Evolutionary conservation across 2,888 invertebrate genomes (phyloP).

Genomic region (Steinernema carpocapsae): DNA sequence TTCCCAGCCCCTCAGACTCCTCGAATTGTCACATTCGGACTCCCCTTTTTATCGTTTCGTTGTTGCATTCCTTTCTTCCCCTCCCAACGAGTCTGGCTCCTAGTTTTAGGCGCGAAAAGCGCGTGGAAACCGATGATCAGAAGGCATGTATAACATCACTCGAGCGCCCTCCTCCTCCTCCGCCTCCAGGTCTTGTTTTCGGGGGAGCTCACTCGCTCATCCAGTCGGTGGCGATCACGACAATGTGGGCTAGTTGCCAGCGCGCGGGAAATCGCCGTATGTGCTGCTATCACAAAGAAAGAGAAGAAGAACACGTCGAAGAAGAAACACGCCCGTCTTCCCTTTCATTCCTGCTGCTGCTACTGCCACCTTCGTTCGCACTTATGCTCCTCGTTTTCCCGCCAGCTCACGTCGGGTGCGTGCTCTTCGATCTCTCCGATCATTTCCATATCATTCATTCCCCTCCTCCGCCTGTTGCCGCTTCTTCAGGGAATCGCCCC

Average conservation of each 20-base stretch:
- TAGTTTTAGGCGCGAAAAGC: slow-evolving; percentile 5
- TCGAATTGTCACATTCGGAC: neutral
- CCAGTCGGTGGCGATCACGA: neutral
- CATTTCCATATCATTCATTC: neutral
- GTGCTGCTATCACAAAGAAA: neutral
- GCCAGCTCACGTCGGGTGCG: neutral
- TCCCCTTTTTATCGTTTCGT: slow-evolving; percentile 1
- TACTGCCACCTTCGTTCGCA: slow-evolving; percentile 21
- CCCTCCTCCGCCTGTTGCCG: too few species aligned
- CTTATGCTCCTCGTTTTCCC: slow-evolving; percentile 5
- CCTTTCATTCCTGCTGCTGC: neutral
- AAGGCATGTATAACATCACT: neutral
- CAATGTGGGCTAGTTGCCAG: slow-evolving; percentile 31
- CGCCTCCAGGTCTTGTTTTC: slow-evolving; percentile 20
- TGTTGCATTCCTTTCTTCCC: neutral
- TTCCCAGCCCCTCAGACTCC: neutral
- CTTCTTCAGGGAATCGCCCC: neutral
- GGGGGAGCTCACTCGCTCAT: neutral
- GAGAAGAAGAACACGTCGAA: slow-evolving; percentile 23
- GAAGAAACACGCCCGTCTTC: neutral
- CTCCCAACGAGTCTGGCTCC: neutral
- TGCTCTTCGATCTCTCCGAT: slow-evolving; percentile 24
- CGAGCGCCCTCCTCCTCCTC: neutral
- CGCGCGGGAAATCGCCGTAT: slow-evolving; percentile 16
- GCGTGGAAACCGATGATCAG: neutral